Conservation (phyloP, 2,797 vertebrate species). For the Sparidentex hasta region DNA sequence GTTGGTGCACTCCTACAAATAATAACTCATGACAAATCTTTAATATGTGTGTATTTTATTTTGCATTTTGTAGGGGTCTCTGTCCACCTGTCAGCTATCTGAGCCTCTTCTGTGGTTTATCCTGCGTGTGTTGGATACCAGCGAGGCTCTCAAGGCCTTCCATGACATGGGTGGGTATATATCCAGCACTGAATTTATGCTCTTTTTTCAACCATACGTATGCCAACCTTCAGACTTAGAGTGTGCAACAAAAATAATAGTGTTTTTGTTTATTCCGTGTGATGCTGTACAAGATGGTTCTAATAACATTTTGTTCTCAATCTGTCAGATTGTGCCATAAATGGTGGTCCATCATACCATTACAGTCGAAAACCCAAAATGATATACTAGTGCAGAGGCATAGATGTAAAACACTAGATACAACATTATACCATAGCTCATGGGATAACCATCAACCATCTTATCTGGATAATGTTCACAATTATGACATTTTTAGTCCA, state of each 20-base stretch:
- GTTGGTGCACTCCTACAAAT: not conserved
- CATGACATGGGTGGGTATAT: slow-evolving; percentile 95
- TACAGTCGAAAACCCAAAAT: not conserved
- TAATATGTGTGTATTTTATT: not conserved
- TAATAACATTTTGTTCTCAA: not conserved
- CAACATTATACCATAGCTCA: too few species aligned
- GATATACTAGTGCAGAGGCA: not conserved
- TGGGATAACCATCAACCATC: too few species aligned
- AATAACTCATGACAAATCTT: not conserved
- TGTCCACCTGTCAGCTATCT: slow-evolving; percentile 98
- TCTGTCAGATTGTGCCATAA: not conserved
- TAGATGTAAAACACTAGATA: too few species aligned
- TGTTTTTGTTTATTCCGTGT: not conserved
- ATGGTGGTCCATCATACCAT: not conserved
- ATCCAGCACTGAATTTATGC: not conserved
- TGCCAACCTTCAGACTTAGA: not conserved
- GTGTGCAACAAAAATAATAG: not conserved
- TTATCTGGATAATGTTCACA: too few species aligned
- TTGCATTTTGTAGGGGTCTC: slow-evolving; percentile 89
- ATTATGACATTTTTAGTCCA: too few species aligned
- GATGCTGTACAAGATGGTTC: not conserved
- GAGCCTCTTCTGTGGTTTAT: slow-evolving; percentile 99
- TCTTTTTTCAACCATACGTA: not conserved
- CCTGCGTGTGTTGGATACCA: slow-evolving; percentile 96
- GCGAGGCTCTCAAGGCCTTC: slow-evolving; percentile 97